These are phyloP conservation scores for Tokudaia tokunoshimensis DNA, from an alignment of 2,797 vertebrate genomes.

Conservation along the genomic window DNA sequence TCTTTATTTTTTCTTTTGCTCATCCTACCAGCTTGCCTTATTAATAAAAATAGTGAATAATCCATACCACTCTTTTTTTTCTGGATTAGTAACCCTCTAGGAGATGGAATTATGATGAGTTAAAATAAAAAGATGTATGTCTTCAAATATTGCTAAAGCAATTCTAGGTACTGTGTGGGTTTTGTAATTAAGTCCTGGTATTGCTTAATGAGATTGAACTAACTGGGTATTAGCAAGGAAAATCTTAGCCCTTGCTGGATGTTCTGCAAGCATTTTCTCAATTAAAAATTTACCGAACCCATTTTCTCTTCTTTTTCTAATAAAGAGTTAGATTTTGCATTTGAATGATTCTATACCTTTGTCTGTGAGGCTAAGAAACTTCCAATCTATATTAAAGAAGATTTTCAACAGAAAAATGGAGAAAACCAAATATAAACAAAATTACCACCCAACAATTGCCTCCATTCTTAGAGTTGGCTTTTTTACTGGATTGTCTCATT, in stretches of 20 bases:
- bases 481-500: not conserved
- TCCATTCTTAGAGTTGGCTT: not conserved
- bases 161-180: not conserved
- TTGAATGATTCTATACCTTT: not conserved
- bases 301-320: not conserved
- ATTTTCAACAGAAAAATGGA: not conserved
- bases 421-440: not conserved
- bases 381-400: not conserved
- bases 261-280: not conserved
- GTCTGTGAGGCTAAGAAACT: not conserved
- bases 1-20: not conserved
- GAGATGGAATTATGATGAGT: not conserved
- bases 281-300: conserved; percentile 11
- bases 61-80: not conserved
- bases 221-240: not conserved
- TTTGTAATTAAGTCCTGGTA: not conserved
- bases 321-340: not conserved
- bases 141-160: conserved; percentile 8
- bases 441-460: not conserved
- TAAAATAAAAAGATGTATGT: not conserved
- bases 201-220: not conserved
- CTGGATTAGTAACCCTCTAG: not conserved
- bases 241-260: not conserved
- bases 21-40: not conserved
- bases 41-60: conserved; percentile 19